Evolutionary conservation across 2,113 vertebrate genomes (phyloP).

Genomic region (Cryptomyrus ogoouensis): DNA sequence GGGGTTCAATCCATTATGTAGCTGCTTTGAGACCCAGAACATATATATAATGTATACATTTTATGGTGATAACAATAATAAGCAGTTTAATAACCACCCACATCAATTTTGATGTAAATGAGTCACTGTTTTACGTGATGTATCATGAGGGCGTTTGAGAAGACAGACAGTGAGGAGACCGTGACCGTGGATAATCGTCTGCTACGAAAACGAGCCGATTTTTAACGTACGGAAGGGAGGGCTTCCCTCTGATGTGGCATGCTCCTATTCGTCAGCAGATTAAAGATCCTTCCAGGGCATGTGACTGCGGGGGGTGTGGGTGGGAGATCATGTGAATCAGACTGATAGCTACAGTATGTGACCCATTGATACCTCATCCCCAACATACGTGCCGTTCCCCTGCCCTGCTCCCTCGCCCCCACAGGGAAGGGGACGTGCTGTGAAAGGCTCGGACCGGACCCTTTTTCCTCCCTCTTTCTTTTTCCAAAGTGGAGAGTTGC

Average conservation of each 20-base stretch:
- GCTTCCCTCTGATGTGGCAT: constrained; percentile 31
- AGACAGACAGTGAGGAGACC: background rate
- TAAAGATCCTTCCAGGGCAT: constrained; percentile 33
- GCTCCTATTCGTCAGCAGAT: constrained; percentile 35
- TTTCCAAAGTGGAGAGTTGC: constrained; percentile 60
- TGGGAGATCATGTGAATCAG: constrained; percentile 19
- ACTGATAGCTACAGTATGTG: constrained; percentile 23
- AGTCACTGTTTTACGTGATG: background rate
- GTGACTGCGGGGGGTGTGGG: constrained; percentile 16
- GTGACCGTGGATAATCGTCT: background rate
- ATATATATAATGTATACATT: background rate
- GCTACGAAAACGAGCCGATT: background rate
- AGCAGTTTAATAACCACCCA: background rate
- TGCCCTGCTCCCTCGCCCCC: background rate
- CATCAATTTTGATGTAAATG: constrained; percentile 9
- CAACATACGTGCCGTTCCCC: background rate
- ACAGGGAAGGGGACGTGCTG: constrained; percentile 60
- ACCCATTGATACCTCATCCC: background rate
- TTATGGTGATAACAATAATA: background rate
- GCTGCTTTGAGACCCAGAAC: background rate
- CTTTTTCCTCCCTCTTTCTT: constrained; percentile 23
- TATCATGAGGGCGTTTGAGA: background rate
- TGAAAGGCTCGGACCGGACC: constrained; percentile 65
- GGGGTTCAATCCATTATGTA: background rate
- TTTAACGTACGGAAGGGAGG: constrained; percentile 18